phyloP scores from a whole-genome alignment of 2,888 invertebrate genomes.

The Acronicta psi region DNA sequence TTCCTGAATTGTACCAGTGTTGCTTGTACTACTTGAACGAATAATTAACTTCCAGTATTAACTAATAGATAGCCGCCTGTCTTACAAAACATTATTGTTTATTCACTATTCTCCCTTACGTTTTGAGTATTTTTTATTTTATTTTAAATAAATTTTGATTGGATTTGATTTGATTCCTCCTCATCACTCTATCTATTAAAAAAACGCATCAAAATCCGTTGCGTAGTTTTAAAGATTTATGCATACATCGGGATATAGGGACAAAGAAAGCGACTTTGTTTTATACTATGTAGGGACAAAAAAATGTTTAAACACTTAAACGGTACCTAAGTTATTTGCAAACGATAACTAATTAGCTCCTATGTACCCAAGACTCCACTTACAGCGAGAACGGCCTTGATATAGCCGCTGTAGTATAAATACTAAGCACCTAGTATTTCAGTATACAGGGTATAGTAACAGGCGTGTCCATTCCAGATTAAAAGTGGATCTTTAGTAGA shows the following conservation, averaged over 20 bases:
- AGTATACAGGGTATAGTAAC: slow-evolving; percentile 41
- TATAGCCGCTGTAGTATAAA: slow-evolving; percentile 29
- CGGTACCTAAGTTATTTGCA: too few species aligned
- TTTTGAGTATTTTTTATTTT: not conserved
- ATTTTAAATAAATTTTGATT: too few species aligned
- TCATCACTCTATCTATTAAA: too few species aligned
- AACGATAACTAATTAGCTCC: slow-evolving; percentile 14
- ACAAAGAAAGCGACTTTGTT: too few species aligned
- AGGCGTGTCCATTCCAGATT: slow-evolving; percentile 58
- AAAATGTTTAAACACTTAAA: too few species aligned
- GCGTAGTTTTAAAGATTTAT: too few species aligned
- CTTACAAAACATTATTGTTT: slow-evolving; percentile 19
- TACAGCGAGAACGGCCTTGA: slow-evolving; percentile 18
- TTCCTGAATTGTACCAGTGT: slow-evolving; percentile 31
- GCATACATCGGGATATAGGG: too few species aligned
- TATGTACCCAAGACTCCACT: slow-evolving; percentile 9
- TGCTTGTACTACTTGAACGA: slow-evolving; percentile 30
- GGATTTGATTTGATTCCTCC: too few species aligned
- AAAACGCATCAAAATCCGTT: too few species aligned
- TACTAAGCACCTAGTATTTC: slow-evolving; percentile 33
- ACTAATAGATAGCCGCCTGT: slow-evolving; percentile 20
- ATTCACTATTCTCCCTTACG: slow-evolving; percentile 2
- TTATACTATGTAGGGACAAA: too few species aligned
- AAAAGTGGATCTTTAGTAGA: slow-evolving; percentile 59
- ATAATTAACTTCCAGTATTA: slow-evolving; percentile 31